A percentile compares a stretch with the other conserved stretches of the same genome.
These are phyloP conservation scores for Cyclopterus lumpus DNA, from an alignment of 2,797 vertebrate species.

Conservation along the genomic window DNA sequence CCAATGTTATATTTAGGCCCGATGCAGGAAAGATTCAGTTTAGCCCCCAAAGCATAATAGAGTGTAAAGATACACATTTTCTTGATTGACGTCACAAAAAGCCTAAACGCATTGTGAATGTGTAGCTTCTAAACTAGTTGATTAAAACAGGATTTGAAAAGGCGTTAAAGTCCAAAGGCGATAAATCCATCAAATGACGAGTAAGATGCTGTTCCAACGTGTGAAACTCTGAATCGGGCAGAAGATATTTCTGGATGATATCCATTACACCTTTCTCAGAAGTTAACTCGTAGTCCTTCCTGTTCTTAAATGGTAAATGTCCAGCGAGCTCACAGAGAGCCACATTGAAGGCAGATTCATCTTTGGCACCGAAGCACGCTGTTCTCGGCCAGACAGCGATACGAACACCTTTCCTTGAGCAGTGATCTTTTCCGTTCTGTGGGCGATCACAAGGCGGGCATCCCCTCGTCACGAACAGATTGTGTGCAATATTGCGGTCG, in stretches of 20 bases:
- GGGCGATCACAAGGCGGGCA: conserved; percentile 67
- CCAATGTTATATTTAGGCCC: neutral
- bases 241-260: conserved; percentile 81
- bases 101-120: neutral
- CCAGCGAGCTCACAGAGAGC: conserved; percentile 95
- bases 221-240: conserved; percentile 80
- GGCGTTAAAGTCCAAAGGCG: neutral
- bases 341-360: conserved; percentile 87
- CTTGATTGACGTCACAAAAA: neutral
- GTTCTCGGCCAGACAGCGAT: conserved; percentile 88
- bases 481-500: conserved; percentile 86
- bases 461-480: conserved; percentile 90
- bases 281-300: conserved; percentile 79
- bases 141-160: neutral
- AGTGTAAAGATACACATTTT: neutral
- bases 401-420: conserved; percentile 82
- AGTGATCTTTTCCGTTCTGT: neutral
- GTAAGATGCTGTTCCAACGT: conserved; percentile 73
- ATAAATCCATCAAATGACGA: conserved; percentile 48
- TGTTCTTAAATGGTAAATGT: conserved; percentile 88
- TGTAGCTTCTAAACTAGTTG: neutral
- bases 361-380: conserved; percentile 88
- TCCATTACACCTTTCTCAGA: conserved; percentile 83
- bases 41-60: neutral
- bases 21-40: neutral